Evolutionary conservation across 2,888 invertebrate genomes (phyloP).

Genomic region (Torymus texanus): DNA sequence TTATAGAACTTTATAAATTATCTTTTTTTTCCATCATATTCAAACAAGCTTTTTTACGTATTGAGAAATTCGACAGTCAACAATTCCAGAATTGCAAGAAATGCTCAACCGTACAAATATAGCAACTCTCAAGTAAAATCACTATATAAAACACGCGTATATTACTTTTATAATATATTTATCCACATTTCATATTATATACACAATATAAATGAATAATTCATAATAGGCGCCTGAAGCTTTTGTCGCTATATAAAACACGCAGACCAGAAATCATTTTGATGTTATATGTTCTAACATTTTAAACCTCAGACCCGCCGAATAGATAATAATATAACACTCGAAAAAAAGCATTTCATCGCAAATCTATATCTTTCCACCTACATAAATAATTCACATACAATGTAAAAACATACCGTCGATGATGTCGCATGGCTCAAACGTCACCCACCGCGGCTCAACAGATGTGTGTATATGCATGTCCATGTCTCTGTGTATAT

Average conservation of each 20-base stretch:
- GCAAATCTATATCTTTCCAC: too few species aligned
- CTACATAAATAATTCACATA: too few species aligned
- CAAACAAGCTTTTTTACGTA: not conserved
- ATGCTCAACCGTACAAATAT: constrained; percentile 22
- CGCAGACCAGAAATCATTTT: too few species aligned
- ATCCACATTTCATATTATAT: not conserved
- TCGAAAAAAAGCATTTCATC: too few species aligned
- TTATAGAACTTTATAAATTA: not conserved
- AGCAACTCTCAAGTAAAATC: constrained; percentile 22
- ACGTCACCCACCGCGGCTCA: constrained; percentile 33
- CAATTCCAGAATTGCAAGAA: not conserved
- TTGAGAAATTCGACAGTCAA: not conserved
- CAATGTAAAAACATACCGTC: not conserved
- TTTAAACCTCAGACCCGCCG: too few species aligned
- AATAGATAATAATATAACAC: too few species aligned
- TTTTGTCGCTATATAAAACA: not conserved
- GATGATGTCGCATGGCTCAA: constrained; percentile 3
- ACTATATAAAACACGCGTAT: constrained; percentile 18
- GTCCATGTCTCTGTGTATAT: not conserved
- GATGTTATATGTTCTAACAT: too few species aligned
- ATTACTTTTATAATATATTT: constrained; percentile 12
- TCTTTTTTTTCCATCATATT: not conserved
- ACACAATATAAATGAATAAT: constrained; percentile 5
- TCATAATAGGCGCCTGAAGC: not conserved
- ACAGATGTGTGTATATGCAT: constrained; percentile 13